Evolutionary conservation across 2,113 vertebrate species (phyloP).

Genomic region (Castor canadensis): DNA sequence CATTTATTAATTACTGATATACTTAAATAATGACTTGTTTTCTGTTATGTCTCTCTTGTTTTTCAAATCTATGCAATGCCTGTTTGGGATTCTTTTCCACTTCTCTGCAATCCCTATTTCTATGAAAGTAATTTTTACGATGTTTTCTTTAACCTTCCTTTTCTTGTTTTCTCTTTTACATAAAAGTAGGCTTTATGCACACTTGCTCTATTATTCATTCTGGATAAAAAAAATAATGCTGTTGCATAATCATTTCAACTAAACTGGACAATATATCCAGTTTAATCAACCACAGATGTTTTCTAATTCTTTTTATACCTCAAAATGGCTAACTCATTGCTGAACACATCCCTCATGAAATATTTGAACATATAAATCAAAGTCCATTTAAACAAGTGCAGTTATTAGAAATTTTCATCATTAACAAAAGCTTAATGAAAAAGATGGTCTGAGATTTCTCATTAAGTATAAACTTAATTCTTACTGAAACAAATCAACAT

Average conservation of each 20-base stretch:
- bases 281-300: conserved; percentile 34
- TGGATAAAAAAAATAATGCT: neutral
- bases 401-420: neutral
- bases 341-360: conserved; percentile 37
- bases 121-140: neutral
- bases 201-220: neutral
- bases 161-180: conserved; percentile 11
- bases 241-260: conserved; percentile 16
- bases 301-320: neutral
- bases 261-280: conserved; percentile 5
- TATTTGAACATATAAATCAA: conserved; percentile 30
- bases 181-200: neutral
- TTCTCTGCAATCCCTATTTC: neutral
- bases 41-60: neutral
- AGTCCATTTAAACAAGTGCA: neutral
- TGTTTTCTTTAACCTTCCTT: conserved; percentile 19
- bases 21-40: neutral
- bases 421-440: conserved; percentile 22
- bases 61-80: neutral
- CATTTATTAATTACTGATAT: neutral
- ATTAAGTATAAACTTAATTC: neutral
- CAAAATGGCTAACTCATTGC: neutral
- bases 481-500: conserved; percentile 11
- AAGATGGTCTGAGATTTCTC: neutral
- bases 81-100: neutral